These are phyloP conservation scores for Pycnomerus fuliginosus DNA, from an alignment of 2,888 invertebrate species.

Conservation along the genomic window DNA sequence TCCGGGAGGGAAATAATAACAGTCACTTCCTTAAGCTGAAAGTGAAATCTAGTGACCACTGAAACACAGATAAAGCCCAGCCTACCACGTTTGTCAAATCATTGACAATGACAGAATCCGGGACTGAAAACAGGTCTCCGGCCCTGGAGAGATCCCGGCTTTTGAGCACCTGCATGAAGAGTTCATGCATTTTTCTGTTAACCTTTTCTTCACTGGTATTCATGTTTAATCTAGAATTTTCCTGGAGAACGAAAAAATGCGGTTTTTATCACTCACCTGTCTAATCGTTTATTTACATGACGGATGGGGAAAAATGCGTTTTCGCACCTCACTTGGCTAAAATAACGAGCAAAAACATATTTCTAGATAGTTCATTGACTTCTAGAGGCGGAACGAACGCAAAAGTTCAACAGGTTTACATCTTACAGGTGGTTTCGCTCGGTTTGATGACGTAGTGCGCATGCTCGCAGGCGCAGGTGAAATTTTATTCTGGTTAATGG, in stretches of 20 bases:
- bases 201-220: conserved; percentile 35
- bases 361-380: conserved; percentile 25
- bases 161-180: conserved; percentile 86
- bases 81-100: conserved; percentile 82
- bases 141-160: conserved; percentile 88
- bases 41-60: neutral
- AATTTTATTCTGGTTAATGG: too few species aligned
- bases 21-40: conserved; percentile 69
- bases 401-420: conserved; percentile 20
- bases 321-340: too few species aligned
- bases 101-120: conserved; percentile 82
- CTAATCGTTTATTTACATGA: too few species aligned
- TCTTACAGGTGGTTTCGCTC: conserved; percentile 21
- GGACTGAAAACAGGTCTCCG: conserved; percentile 86
- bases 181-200: conserved; percentile 75
- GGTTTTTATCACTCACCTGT: conserved; percentile 8
- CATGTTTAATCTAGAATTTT: conserved; percentile 19
- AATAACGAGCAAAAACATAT: conserved; percentile 12
- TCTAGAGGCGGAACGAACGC: conserved; percentile 19
- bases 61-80: conserved; percentile 17
- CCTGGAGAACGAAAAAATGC: neutral
- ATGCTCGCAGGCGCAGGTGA: conserved; percentile 11
- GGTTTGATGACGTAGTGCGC: neutral
- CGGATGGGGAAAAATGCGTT: too few species aligned
- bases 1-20: conserved; percentile 80